These are phyloP conservation scores for Mustelus asterias DNA, from an alignment of 2,113 vertebrate genomes.

Conservation along the genomic window DNA sequence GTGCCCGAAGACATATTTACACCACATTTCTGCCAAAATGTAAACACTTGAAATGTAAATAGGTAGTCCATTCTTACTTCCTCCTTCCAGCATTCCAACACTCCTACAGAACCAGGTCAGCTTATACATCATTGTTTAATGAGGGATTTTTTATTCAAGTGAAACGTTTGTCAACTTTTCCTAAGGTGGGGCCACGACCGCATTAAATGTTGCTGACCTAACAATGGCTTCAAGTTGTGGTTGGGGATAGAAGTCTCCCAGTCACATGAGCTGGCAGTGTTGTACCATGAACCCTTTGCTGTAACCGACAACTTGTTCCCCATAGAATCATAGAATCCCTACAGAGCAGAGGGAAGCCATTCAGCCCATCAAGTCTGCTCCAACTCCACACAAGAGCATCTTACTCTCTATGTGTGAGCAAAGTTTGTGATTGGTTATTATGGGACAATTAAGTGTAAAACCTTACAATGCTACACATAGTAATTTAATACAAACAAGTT, in stretches of 20 bases:
- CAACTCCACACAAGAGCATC: too few relatives aligned
- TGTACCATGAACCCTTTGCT: not conserved
- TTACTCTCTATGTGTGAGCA: not conserved
- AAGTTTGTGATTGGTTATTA: too few relatives aligned
- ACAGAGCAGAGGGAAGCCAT: too few relatives aligned
- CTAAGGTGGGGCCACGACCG: not conserved
- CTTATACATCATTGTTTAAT: not conserved
- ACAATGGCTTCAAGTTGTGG: not conserved
- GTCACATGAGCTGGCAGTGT: not conserved
- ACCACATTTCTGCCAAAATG: not conserved
- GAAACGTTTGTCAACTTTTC: not conserved
- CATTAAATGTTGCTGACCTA: not conserved
- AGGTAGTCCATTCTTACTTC: not conserved
- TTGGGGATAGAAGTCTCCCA: too few relatives aligned
- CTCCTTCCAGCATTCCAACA: not conserved
- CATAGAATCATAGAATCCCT: too few relatives aligned
- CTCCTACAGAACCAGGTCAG: not conserved
- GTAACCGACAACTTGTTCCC: not conserved
- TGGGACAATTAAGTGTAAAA: not conserved
- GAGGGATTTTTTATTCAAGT: not conserved
- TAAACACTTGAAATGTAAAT: not conserved
- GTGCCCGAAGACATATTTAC: not conserved
- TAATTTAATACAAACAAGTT: not conserved
- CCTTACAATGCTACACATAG: not conserved
- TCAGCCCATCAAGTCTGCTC: too few relatives aligned